These are phyloP conservation scores for Thysanoteuthis rhombus DNA, from an alignment of 2,888 invertebrate species.

Conservation along the genomic window DNA sequence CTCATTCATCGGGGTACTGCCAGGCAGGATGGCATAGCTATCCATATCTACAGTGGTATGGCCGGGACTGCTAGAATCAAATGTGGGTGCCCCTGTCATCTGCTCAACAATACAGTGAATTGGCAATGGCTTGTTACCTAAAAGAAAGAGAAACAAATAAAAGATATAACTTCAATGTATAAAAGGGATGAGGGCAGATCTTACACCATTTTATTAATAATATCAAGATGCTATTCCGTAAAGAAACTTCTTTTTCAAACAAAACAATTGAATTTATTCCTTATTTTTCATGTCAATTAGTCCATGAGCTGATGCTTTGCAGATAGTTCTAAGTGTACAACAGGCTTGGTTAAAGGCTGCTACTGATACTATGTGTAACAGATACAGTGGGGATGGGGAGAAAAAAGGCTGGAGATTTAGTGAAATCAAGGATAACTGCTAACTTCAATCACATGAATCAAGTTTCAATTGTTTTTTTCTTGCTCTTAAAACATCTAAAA, in stretches of 20 bases:
- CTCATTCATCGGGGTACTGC: conserved; percentile 87
- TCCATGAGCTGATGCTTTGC: too few relatives aligned
- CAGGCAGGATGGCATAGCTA: conserved; percentile 94
- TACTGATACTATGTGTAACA: too few relatives aligned
- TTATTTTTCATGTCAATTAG: neutral
- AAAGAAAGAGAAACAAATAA: conserved; percentile 46
- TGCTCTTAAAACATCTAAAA: too few relatives aligned
- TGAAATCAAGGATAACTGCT: too few relatives aligned
- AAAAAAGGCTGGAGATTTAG: too few relatives aligned
- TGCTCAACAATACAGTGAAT: conserved; percentile 94
- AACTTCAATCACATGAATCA: too few relatives aligned
- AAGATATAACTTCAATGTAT: neutral
- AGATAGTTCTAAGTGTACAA: too few relatives aligned
- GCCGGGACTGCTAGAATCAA: conserved; percentile 44
- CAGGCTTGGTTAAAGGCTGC: too few relatives aligned
- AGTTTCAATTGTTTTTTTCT: too few relatives aligned
- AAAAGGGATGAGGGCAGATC: neutral
- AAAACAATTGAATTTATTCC: too few relatives aligned
- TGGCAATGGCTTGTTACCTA: conserved; percentile 83
- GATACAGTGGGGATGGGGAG: too few relatives aligned
- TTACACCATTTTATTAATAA: neutral
- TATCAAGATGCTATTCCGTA: neutral
- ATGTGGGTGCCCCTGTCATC: conserved; percentile 57
- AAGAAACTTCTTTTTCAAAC: neutral
- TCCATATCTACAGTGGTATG: conserved; percentile 84